phyloP scores from a whole-genome alignment of 2,797 vertebrate species.

The Artibeus lituratus region DNA sequence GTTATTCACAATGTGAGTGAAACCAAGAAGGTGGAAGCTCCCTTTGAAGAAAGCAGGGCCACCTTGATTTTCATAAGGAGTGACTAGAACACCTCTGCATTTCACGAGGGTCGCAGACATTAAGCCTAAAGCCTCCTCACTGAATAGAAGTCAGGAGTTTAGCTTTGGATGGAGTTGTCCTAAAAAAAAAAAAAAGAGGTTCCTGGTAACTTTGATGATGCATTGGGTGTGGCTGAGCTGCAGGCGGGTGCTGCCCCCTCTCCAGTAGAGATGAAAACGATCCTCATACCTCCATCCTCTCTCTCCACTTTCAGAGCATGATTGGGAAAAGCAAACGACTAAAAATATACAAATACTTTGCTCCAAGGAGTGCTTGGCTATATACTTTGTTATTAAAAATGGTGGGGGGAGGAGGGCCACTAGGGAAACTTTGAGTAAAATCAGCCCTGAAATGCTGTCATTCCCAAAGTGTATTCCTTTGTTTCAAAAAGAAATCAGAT shows the following conservation, averaged over 20 bases:
- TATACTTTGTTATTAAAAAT: not conserved
- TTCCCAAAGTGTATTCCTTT: not conserved
- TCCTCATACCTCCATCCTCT: not conserved
- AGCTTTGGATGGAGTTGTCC: not conserved
- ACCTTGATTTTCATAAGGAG: not conserved
- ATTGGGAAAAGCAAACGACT: not conserved
- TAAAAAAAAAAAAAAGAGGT: not conserved
- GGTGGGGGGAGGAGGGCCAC: too few species aligned
- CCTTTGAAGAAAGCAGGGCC: not conserved
- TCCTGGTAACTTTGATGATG: not conserved
- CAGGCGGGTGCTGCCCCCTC: too few species aligned
- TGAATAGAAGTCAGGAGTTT: not conserved
- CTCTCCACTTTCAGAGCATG: not conserved
- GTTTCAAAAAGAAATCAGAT: not conserved
- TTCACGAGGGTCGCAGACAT: not conserved
- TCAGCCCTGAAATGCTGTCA: not conserved
- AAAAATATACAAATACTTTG: not conserved
- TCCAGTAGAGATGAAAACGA: rapidly evolving
- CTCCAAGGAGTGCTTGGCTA: not conserved
- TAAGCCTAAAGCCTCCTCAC: not conserved
- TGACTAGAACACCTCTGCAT: not conserved
- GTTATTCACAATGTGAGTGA: not conserved
- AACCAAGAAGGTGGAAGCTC: not conserved
- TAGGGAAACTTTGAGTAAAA: not conserved
- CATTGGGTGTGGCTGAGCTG: too few species aligned